Evolutionary conservation across 2,888 invertebrate species (phyloP).

Genomic region (Sclerodermus sp.): DNA sequence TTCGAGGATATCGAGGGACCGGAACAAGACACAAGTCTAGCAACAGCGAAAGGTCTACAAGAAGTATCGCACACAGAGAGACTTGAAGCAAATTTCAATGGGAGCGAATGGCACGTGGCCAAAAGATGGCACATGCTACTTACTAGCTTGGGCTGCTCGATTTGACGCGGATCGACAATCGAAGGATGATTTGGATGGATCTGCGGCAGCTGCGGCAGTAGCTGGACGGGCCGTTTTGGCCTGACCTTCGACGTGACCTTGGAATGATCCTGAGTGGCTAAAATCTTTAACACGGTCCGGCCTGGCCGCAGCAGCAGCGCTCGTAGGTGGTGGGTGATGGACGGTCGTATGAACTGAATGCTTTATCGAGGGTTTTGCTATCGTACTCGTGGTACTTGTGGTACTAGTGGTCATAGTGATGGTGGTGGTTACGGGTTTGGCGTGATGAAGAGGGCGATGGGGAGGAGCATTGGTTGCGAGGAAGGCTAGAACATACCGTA

Average conservation of each 20-base stretch:
- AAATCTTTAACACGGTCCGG: slow-evolving; percentile 48
- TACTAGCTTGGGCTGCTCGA: slow-evolving; percentile 55
- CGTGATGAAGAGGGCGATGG: slow-evolving; percentile 59
- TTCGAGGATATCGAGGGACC: too few species aligned
- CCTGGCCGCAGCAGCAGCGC: slow-evolving; percentile 50
- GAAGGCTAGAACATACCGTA: slow-evolving; percentile 67
- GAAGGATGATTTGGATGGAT: slow-evolving; percentile 54
- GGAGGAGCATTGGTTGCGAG: slow-evolving; percentile 74
- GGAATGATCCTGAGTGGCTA: slow-evolving; percentile 31
- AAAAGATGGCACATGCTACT: slow-evolving; percentile 47
- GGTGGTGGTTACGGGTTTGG: slow-evolving; percentile 42
- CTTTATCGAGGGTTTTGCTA: slow-evolving; percentile 48
- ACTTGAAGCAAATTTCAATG: neutral
- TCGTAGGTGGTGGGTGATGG: slow-evolving; percentile 39
- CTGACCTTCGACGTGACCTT: slow-evolving; percentile 38
- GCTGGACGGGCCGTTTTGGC: slow-evolving; percentile 40
- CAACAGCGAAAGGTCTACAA: too few species aligned
- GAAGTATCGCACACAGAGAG: neutral
- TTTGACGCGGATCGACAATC: slow-evolving; percentile 50
- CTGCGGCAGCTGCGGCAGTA: slow-evolving; percentile 37
- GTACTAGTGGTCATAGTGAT: slow-evolving; percentile 32
- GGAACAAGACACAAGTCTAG: too few species aligned
- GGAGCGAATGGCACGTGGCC: too few species aligned
- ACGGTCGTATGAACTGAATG: slow-evolving; percentile 45
- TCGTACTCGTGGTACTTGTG: slow-evolving; percentile 26